These are phyloP conservation scores for Papilio gigon DNA, from an alignment of 2,888 invertebrate genomes.

Conservation along the genomic window DNA sequence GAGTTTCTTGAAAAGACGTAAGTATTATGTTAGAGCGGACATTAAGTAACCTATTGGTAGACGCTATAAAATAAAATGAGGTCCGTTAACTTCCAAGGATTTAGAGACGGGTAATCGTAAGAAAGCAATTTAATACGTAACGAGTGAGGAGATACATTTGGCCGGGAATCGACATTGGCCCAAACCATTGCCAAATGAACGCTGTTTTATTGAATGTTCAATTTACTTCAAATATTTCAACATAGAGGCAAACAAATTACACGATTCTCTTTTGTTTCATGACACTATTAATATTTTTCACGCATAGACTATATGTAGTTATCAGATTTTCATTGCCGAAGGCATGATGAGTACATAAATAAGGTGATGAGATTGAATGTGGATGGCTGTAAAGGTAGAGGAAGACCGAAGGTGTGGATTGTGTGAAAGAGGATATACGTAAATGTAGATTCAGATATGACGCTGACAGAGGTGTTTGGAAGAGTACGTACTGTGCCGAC, in stretches of 20 bases:
- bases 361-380: no score
- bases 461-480: no score
- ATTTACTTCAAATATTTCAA: neutral
- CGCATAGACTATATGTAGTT: no score
- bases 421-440: no score
- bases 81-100: slow-evolving; percentile 16
- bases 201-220: neutral
- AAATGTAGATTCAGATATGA: no score
- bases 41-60: slow-evolving; percentile 1
- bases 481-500: no score
- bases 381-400: no score
- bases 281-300: neutral
- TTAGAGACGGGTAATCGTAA: slow-evolving; percentile 10
- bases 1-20: neutral
- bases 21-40: neutral
- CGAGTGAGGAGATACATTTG: slow-evolving; percentile 13
- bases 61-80: slow-evolving; percentile 15
- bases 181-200: slow-evolving; percentile 2
- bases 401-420: no score
- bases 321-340: no score
- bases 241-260: neutral
- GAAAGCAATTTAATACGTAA: slow-evolving; percentile 15
- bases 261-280: neutral
- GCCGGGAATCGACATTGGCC: neutral
- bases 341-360: no score